These are phyloP conservation scores for Girardinus metallicus DNA, from an alignment of 2,797 vertebrate genomes.

Conservation along the genomic window DNA sequence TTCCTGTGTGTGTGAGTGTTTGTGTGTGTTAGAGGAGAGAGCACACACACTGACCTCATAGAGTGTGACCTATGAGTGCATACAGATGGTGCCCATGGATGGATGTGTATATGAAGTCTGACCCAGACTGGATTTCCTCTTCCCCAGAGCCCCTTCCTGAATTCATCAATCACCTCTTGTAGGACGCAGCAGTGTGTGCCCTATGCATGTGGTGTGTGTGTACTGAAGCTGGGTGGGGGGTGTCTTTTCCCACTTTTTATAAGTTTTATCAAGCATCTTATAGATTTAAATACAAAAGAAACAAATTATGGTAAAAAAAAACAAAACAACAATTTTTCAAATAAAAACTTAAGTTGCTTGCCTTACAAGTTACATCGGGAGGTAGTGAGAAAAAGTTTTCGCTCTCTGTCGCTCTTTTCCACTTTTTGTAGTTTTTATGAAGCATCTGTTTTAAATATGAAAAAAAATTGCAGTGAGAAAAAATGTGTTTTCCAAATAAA, in stretches of 20 bases:
- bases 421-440: constrained; percentile 8
- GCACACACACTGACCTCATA: constrained; percentile 13
- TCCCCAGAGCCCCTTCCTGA: constrained; percentile 75
- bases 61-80: constrained; percentile 59
- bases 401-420: neutral
- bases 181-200: constrained; percentile 31
- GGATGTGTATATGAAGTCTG: constrained; percentile 62
- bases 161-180: constrained; percentile 75
- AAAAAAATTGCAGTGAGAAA: neutral
- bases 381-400: neutral
- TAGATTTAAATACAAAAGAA: neutral
- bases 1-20: constrained; percentile 11
- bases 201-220: constrained; percentile 5
- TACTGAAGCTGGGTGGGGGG: neutral
- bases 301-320: neutral
- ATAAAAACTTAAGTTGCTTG: neutral
- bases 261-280: neutral
- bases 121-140: constrained; percentile 79
- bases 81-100: constrained; percentile 69
- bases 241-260: neutral
- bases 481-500: no score
- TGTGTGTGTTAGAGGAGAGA: constrained; percentile 7
- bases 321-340: neutral
- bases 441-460: neutral
- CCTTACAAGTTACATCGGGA: neutral